A percentile compares a stretch with the other conserved stretches of the same genome.
These are phyloP conservation scores for Chymomyza amoena DNA, from an alignment of 2,888 invertebrate genomes.

Conservation along the genomic window DNA sequence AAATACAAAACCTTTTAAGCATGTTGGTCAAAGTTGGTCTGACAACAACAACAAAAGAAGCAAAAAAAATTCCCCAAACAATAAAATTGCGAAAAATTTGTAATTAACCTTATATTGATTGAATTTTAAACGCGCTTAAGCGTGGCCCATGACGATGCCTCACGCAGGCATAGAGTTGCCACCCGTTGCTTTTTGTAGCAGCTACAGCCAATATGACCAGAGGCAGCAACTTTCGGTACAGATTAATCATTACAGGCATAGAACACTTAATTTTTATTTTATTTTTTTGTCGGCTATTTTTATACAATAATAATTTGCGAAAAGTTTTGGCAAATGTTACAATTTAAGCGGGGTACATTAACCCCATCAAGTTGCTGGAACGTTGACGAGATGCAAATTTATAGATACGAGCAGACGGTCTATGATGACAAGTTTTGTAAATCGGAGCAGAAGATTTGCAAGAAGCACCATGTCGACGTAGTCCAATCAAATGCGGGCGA, in stretches of 20 bases:
- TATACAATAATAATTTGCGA: background rate
- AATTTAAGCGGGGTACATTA: background rate
- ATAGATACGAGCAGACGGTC: background rate
- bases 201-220: background rate
- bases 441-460: constrained; percentile 59
- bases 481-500: background rate
- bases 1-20: background rate
- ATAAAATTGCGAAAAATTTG: constrained; percentile 36
- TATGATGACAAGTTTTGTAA: constrained; percentile 37
- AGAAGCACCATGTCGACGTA: constrained; percentile 20
- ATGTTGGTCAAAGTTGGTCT: background rate
- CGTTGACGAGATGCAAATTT: background rate
- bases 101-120: constrained; percentile 69
- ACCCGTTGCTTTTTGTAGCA: background rate
- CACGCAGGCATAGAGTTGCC: background rate
- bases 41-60: background rate
- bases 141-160: constrained; percentile 13
- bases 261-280: background rate
- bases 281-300: background rate
- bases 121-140: constrained; percentile 61
- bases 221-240: background rate
- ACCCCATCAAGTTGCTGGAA: background rate
- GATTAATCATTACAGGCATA: background rate
- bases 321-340: background rate
- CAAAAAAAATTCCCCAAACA: background rate